phyloP scores from a whole-genome alignment of 2,113 vertebrate species.

The Hirundichthys speculiger region DNA sequence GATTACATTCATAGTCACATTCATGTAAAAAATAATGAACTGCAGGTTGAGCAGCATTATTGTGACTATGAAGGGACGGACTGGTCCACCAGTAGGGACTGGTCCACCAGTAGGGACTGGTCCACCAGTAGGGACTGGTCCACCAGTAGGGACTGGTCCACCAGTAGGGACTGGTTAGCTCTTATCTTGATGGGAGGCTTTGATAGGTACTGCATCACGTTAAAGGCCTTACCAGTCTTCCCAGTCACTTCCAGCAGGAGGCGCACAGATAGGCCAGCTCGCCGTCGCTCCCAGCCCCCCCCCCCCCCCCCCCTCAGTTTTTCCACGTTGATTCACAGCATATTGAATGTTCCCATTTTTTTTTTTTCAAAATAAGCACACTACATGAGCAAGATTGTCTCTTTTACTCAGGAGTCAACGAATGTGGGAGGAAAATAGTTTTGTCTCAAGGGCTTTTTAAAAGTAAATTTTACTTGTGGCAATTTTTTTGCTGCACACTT shows the following conservation, averaged over 20 bases:
- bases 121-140: too few species aligned
- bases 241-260: conserved; percentile 72
- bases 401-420: conserved; percentile 1
- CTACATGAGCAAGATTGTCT: neutral
- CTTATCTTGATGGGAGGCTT: conserved; percentile 72
- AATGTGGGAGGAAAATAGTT: too few species aligned
- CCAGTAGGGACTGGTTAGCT: conserved; percentile 53
- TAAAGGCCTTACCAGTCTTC: conserved; percentile 82
- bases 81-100: too few species aligned
- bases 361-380: too few species aligned
- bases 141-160: too few species aligned
- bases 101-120: too few species aligned
- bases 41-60: conserved; percentile 10
- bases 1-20: neutral
- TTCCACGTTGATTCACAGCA: conserved; percentile 29
- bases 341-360: conserved; percentile 41
- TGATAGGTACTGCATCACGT: conserved; percentile 80
- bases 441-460: too few species aligned
- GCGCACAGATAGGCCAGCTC: too few species aligned
- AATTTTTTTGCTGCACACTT: neutral
- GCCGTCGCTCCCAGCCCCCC: neutral
- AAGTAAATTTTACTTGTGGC: neutral
- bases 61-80: conserved; percentile 21
- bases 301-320: too few species aligned
- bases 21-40: neutral